Evolutionary conservation across 2,888 invertebrate species (phyloP), one percentile per base, ranked within the genome.

Genomic region (Oligia fasciuncula): DNA sequence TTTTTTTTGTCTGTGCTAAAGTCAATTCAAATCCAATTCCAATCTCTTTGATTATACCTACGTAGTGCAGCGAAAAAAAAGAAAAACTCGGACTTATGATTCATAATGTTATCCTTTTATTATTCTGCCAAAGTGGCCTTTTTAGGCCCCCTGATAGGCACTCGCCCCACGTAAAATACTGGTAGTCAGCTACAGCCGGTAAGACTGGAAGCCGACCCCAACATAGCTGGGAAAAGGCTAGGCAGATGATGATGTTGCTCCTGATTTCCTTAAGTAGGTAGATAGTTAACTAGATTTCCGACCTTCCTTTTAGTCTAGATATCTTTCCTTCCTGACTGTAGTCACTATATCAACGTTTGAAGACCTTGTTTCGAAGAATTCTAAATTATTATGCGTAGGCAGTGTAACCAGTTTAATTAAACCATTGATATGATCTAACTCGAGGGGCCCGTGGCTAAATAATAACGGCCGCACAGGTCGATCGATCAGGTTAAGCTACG

Each of bases 291-390:
- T 19, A 51, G 35, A 35, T 63, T 35, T 69, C 40, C 29, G 49
- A 69, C 8, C 17, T 35, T 62, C 62, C 4, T 51, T 4, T 4
- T 35, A n/a, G 29, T 4, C 9, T 57, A 54, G 3, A 57, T 57
- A 11, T 57, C 65, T 43, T 80, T 70, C 60, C 84, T 77, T 77
- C 51, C 57, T 60, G 68, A 63, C 35, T 4, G 6, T 29, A 54
- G 57, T 69, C 43, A 77, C 13, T 40, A 17, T 49, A 2, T 79
- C 35, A 40, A 13, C 63, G 29, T 62, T 43, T 43, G 23, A 17
- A 76, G 65, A n/a, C 29, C n/a, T 65, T 4, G 0, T 63, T 84
- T 72, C 67, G n/a, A 46, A 76, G 65, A 84, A 77, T 8, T 67
- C 11, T 40, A 29, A 60, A 35, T 76, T 35, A 69, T 40, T 43